Evolutionary conservation across 2,888 invertebrate species (phyloP), one percentile per base, ranked within the genome.

Genomic region (Halictus quadricinctus): DNA sequence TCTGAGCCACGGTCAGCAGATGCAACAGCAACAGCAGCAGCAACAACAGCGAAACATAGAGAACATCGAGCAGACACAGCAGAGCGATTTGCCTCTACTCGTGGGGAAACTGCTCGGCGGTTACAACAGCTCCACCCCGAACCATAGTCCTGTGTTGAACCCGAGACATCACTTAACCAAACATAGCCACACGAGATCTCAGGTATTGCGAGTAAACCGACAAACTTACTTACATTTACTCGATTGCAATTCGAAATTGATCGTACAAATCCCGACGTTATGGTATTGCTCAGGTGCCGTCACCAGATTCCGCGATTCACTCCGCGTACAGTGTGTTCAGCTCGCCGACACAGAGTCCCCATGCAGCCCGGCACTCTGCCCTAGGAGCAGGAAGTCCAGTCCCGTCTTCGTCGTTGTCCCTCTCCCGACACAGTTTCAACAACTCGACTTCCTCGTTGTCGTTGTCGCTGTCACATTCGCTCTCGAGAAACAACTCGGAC

Each of bases 401-500:
- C 29, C 94, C 94, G 21, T 95, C 95, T 41, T 94, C 94, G 18
- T 94, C 94, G 48, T 85, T 94, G 18, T 94, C 94, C 18, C 88
- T 94, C 8, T 94, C 94, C 0, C 93, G 94, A 54, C 94, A 94
- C 84, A 94, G 94, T 83, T 94, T 94, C 90, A 94, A 94, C 90
- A 94, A 94, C 85, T 94, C 94, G 13, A 94, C 94, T 0, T 95
- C 95, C 2, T 95, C 95, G 13, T 92, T 95, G 84, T 95, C 95
- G 29, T 93, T 95, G n/a, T 95, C 95, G 2, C 96, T 97, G 91
- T 98, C 98, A 78, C 98, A 98, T 64, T 98, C 97, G 18, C 95
- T 98, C 85, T 98, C 98, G 79, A 96, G 98, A 84, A 98, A 98
- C 95, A 98, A 98, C 95, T 98, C 98, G 91, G 98, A 98, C 94